phyloP scores from a whole-genome alignment of 2,797 vertebrate species.

The Intellagama lesueurii region DNA sequence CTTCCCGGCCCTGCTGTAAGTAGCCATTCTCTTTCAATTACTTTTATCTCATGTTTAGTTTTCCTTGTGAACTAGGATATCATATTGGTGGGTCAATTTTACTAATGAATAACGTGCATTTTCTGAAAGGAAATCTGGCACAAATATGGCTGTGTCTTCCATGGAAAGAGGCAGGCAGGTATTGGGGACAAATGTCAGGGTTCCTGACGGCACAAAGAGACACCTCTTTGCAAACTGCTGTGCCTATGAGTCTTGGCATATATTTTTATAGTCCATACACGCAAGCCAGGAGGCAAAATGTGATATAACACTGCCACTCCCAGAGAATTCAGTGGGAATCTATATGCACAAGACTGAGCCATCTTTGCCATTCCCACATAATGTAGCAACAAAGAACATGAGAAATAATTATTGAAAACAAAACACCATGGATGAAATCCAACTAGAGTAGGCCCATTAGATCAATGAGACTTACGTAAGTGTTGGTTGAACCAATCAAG shows the following conservation, averaged over 20 bases:
- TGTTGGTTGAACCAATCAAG: no score
- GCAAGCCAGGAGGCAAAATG: neutral
- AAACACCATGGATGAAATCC: no score
- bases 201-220: no score
- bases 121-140: neutral
- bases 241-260: no score
- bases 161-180: no score
- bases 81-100: neutral
- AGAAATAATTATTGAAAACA: neutral
- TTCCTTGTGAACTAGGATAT: neutral
- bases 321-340: neutral
- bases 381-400: neutral
- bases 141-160: neutral
- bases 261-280: no score
- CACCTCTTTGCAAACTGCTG: no score
- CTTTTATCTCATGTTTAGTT: conserved; percentile 17
- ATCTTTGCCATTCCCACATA: neutral
- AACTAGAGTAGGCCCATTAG: no score
- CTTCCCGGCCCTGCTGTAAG: conserved; percentile 86
- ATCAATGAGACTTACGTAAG: no score
- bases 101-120: conserved; percentile 1
- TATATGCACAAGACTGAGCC: neutral
- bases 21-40: conserved; percentile 48
- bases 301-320: neutral
- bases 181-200: no score